Percentiles rank a stretch among this genome's conserved stretches.
Conservation (phyloP, 2,888 invertebrate species). For the Acanthopleura granulata region DNA sequence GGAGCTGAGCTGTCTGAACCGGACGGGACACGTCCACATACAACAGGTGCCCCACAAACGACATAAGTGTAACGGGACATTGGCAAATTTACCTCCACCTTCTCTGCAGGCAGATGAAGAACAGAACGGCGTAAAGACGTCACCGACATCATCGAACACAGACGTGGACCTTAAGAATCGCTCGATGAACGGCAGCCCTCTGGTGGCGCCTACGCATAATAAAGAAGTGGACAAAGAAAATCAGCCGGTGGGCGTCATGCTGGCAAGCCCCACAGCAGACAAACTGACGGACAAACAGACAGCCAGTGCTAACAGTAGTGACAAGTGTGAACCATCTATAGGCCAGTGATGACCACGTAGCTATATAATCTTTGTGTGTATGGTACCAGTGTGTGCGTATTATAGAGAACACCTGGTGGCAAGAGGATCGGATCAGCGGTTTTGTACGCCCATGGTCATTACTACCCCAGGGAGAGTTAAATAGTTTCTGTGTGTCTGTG, state of each 20-base stretch:
- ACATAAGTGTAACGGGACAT: slow-evolving; percentile 13
- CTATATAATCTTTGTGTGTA: no score
- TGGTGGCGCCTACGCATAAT: background rate
- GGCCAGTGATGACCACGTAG: no score
- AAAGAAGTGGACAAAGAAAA: background rate
- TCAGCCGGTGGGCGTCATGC: background rate
- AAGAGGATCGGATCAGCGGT: no score
- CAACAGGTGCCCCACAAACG: background rate
- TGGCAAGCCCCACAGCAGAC: background rate
- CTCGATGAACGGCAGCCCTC: background rate
- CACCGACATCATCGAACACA: background rate
- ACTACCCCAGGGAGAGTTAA: no score
- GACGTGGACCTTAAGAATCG: background rate
- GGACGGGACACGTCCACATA: background rate
- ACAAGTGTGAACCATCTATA: no score
- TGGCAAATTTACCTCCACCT: slow-evolving; percentile 2
- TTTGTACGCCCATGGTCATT: no score
- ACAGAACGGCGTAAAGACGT: background rate
- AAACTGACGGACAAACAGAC: background rate
- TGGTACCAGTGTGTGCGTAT: no score
- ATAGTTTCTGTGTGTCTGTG: no score
- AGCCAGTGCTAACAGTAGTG: background rate
- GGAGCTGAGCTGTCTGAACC: background rate
- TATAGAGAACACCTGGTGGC: no score
- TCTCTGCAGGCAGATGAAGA: background rate